Evolutionary conservation across 2,888 invertebrate genomes (phyloP).

Genomic region (Sminthurides aquaticus): DNA sequence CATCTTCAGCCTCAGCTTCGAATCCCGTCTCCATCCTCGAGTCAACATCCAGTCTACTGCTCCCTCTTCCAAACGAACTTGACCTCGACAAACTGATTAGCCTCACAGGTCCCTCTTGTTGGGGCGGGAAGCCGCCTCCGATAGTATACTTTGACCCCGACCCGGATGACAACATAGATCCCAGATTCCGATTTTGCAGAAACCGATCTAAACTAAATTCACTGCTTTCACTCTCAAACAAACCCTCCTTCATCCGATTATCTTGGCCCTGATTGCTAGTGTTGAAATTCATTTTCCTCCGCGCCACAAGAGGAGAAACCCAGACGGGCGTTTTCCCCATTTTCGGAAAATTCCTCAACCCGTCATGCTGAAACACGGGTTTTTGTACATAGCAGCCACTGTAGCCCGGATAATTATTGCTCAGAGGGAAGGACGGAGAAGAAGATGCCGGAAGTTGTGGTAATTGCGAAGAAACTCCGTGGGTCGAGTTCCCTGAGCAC

Average conservation of each 20-base stretch:
- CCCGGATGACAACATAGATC: neutral
- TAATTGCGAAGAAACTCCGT: neutral
- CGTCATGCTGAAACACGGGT: conserved; percentile 19
- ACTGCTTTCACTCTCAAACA: neutral
- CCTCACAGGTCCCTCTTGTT: conserved; percentile 5
- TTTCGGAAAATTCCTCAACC: conserved; percentile 26
- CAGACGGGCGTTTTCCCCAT: conserved; percentile 38
- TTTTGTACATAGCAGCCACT: conserved; percentile 13
- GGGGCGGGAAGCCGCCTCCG: conserved; percentile 12
- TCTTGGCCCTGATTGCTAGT: no score
- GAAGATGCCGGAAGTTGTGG: neutral
- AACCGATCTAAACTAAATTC: conserved; percentile 19
- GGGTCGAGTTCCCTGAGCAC: neutral
- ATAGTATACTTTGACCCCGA: conserved; percentile 12
- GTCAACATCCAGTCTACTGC: neutral
- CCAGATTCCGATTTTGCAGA: conserved; percentile 17
- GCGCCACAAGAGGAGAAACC: conserved; percentile 36
- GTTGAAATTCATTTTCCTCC: conserved; percentile 22
- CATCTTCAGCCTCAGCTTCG: neutral
- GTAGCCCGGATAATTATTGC: conserved; percentile 9
- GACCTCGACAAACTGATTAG: conserved; percentile 19
- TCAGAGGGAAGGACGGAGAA: neutral
- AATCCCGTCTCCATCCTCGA: neutral
- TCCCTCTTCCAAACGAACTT: conserved; percentile 15
- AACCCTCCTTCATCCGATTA: neutral